Evolutionary conservation across 2,888 invertebrate genomes (phyloP), one percentile per base, ranked within the genome.

Genomic region (Hypolimnas misippus): DNA sequence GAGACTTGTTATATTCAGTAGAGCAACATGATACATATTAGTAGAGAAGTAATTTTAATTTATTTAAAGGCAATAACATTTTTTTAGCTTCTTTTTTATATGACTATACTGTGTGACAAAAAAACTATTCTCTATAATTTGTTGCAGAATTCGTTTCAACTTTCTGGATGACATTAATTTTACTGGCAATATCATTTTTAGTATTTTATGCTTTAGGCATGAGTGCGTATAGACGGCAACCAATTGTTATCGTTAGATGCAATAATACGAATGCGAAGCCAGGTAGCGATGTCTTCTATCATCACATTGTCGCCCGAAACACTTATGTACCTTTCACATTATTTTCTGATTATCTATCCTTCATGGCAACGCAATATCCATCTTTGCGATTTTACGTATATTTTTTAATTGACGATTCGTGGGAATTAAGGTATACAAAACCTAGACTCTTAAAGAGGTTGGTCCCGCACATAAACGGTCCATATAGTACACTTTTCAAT

Each of bases 161-260:
- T 52, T 89, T 87, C 69, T 90, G 91, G 89, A 86, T 90, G 84
- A 84, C 89, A 1, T 68, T 85, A 6, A 82, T 86, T 62, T 71
- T 90, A 19, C 67, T 90, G 14, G 84, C 83, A 31, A 83, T 89
- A 72, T 84, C 85, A 1, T 83, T 86, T 60, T 71, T 89, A 6
- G 78, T 86, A 7, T 83, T 89, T 72, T 89, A 85, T 65, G 79
- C 81, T 6, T 62, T 90, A 50, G 84, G 84, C 1, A 76, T 87
- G 73, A 81, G 82, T 17, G 77, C 81, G 0, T 83, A 83, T 66
- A 74, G 78, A 55, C 80, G 80, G 50, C 84, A 84, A 55, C 74
- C 82, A 5, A 68, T 84, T 16, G 69, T 86, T 3, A 69, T 86
- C 0, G 63, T 83, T 29, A 82, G 79, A 66, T 82, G 77, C 69